Percentiles rank a stretch among this genome's conserved stretches.
Evolutionary conservation across 2,888 invertebrate genomes (phyloP).

Genomic region (Acanthosoma haemorrhoidale): DNA sequence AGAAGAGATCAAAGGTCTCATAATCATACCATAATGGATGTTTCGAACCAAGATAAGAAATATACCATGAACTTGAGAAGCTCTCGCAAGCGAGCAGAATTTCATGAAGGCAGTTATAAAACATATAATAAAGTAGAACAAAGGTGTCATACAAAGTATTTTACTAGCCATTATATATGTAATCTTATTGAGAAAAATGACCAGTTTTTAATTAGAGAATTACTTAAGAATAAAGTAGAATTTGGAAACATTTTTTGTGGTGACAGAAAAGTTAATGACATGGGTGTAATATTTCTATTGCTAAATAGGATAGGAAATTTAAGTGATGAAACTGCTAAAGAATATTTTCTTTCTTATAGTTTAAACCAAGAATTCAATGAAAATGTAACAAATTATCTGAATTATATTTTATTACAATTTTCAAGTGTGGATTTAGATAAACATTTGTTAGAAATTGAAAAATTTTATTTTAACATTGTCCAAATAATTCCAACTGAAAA

Average conservation of each 20-base stretch:
- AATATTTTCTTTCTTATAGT: constrained; percentile 38
- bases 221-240: neutral
- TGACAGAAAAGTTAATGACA: neutral
- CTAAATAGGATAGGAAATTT: constrained; percentile 48
- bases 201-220: neutral
- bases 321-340: constrained; percentile 39
- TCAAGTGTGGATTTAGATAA: neutral
- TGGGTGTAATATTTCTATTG: constrained; percentile 49
- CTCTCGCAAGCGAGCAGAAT: too few relatives aligned
- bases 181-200: too few relatives aligned
- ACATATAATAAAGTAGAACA: too few relatives aligned
- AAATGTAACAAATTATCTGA: constrained; percentile 40
- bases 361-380: constrained; percentile 40
- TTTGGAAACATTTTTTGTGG: neutral
- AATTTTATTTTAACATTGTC: neutral
- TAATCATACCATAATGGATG: too few relatives aligned
- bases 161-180: too few relatives aligned
- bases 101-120: too few relatives aligned
- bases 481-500: constrained; percentile 46
- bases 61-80: too few relatives aligned
- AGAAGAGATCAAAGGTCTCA: too few relatives aligned
- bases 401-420: constrained; percentile 31
- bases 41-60: too few relatives aligned
- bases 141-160: too few relatives aligned
- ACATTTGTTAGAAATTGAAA: neutral